Percentiles rank a stretch among this genome's conserved stretches.
These are phyloP conservation scores for Agrochola circellaris DNA, from an alignment of 2,888 invertebrate species.

Conservation along the genomic window DNA sequence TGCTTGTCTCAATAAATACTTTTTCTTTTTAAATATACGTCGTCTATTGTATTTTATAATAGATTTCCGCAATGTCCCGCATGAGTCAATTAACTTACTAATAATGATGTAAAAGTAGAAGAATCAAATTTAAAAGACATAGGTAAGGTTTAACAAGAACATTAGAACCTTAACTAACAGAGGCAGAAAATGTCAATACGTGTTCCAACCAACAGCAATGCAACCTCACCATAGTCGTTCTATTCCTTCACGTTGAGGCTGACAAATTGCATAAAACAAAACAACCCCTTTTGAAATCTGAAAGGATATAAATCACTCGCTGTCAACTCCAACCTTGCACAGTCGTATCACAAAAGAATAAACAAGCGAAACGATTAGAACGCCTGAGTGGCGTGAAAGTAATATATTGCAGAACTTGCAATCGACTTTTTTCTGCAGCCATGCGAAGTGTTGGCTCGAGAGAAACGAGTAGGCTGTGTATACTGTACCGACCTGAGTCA, in stretches of 20 bases:
- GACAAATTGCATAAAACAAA: constrained; percentile 48
- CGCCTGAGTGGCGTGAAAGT: constrained; percentile 73
- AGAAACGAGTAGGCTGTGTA: background rate
- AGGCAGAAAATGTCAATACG: background rate
- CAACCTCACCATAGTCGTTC: background rate
- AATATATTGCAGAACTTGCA: constrained; percentile 77
- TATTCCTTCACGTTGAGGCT: constrained; percentile 30
- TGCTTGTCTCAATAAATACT: too few relatives aligned
- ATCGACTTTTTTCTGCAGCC: constrained; percentile 71
- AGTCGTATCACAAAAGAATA: constrained; percentile 68
- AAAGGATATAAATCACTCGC: constrained; percentile 53
- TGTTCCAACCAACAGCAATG: too few relatives aligned
- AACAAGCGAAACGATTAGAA: constrained; percentile 75
- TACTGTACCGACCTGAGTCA: background rate
- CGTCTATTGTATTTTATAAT: too few relatives aligned
- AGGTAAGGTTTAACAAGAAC: background rate
- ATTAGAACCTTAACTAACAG: too few relatives aligned
- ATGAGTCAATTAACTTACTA: too few relatives aligned
- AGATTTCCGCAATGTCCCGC: too few relatives aligned
- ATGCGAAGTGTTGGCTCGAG: constrained; percentile 31
- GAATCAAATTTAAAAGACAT: background rate
- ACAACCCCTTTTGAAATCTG: constrained; percentile 32
- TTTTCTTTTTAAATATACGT: too few relatives aligned
- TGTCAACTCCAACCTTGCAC: constrained; percentile 57
- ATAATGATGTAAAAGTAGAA: background rate